Evolutionary conservation across 2,797 vertebrate genomes (phyloP).

Genomic region (Sebastes miniatus): DNA sequence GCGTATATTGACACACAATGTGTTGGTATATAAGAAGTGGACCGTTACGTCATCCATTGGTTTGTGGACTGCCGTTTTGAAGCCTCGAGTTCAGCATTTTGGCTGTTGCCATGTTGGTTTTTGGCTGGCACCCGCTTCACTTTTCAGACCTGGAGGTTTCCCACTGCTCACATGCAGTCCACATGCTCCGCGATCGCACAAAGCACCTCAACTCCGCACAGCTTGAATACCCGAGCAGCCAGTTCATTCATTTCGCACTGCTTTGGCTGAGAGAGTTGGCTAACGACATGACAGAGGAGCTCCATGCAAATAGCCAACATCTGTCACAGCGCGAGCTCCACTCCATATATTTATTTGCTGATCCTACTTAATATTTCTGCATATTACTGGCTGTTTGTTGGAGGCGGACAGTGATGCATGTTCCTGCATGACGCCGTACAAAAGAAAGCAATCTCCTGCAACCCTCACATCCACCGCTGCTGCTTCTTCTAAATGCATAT

Average conservation of each 20-base stretch:
- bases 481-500: constrained; percentile 85
- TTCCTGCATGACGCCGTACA: constrained; percentile 75
- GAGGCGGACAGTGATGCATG: constrained; percentile 87
- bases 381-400: constrained; percentile 82
- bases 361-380: constrained; percentile 85
- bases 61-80: too few relatives aligned
- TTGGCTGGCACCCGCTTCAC: too few relatives aligned
- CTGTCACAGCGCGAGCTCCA: constrained; percentile 69
- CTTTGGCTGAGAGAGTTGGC: constrained; percentile 68
- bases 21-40: too few relatives aligned
- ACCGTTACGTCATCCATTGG: too few relatives aligned
- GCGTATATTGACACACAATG: too few relatives aligned
- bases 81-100: too few relatives aligned
- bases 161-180: neutral
- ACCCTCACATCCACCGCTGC: constrained; percentile 72
- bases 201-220: constrained; percentile 35
- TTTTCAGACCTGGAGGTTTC: neutral
- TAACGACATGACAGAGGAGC: constrained; percentile 80
- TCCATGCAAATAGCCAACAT: constrained; percentile 81
- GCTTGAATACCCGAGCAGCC: constrained; percentile 33
- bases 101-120: too few relatives aligned
- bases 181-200: constrained; percentile 1
- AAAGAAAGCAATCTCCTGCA: constrained; percentile 83
- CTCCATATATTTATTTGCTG: constrained; percentile 85
- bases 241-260: constrained; percentile 61